phyloP scores from a whole-genome alignment of 2,888 invertebrate species.

The Lithophane ornitopus region DNA sequence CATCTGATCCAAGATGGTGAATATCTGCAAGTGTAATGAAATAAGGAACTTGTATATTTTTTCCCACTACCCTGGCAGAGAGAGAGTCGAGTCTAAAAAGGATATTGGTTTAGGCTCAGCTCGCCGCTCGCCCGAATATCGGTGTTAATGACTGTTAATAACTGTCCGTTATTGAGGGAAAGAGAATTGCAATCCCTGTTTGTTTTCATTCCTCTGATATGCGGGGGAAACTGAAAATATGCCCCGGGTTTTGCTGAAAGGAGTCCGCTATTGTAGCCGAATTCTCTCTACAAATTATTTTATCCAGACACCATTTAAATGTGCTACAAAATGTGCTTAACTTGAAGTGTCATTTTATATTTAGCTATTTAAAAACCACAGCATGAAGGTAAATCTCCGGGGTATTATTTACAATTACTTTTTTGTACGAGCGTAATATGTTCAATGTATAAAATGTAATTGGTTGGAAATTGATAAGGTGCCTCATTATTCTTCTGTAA shows the following conservation, averaged over 20 bases:
- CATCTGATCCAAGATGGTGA: constrained; percentile 46
- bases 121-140: constrained; percentile 40
- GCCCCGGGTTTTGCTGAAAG: constrained; percentile 25
- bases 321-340: constrained; percentile 22
- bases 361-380: constrained; percentile 27
- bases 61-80: not conserved
- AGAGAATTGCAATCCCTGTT: constrained; percentile 58
- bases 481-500: constrained; percentile 21
- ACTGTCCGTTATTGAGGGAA: constrained; percentile 53
- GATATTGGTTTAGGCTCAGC: constrained; percentile 50
- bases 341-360: constrained; percentile 25
- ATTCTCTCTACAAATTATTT: constrained; percentile 30
- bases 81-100: constrained; percentile 25
- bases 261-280: constrained; percentile 12
- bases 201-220: constrained; percentile 45
- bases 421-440: constrained; percentile 20
- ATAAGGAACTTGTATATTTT: constrained; percentile 16
- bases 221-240: constrained; percentile 15
- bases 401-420: constrained; percentile 36
- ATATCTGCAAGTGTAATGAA: constrained; percentile 41
- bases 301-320: constrained; percentile 27
- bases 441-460: constrained; percentile 8
- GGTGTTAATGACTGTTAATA: constrained; percentile 54
- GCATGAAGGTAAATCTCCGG: not conserved
- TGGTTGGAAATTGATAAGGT: constrained; percentile 22